These are phyloP conservation scores for Thereva nobilitata DNA, from an alignment of 2,888 invertebrate genomes.

Conservation along the genomic window DNA sequence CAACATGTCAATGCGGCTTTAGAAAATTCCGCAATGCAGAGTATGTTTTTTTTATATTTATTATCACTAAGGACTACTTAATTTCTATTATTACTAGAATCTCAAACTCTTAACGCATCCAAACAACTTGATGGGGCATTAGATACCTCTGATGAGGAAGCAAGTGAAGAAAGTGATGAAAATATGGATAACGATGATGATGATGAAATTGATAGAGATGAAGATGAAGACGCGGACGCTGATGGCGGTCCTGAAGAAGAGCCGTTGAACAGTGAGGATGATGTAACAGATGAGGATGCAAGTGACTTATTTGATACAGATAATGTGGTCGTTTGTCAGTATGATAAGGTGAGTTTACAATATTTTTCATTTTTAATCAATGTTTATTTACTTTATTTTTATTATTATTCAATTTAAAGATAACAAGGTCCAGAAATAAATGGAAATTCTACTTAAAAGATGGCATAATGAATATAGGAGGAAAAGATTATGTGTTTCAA, in stretches of 20 bases:
- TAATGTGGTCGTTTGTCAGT: slow-evolving; percentile 99
- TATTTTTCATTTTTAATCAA: slow-evolving; percentile 4
- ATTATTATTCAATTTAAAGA: slow-evolving; percentile 63
- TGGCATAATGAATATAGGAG: slow-evolving; percentile 98
- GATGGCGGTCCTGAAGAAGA: slow-evolving; percentile 79
- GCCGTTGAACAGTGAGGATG: slow-evolving; percentile 94
- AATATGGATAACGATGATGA: slow-evolving; percentile 75
- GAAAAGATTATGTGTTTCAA: slow-evolving; percentile 98
- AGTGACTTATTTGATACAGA: slow-evolving; percentile 97
- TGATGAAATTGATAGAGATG: slow-evolving; percentile 70
- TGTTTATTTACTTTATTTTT: slow-evolving; percentile 20
- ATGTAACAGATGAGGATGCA: slow-evolving; percentile 95
- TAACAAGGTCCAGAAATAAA: slow-evolving; percentile 95
- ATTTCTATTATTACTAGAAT: background rate
- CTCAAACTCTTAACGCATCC: slow-evolving; percentile 51
- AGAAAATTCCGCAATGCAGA: slow-evolving; percentile 61
- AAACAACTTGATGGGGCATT: slow-evolving; percentile 68
- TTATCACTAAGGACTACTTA: background rate
- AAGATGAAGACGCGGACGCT: slow-evolving; percentile 67
- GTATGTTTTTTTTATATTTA: slow-evolving; percentile 46
- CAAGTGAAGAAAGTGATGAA: slow-evolving; percentile 75
- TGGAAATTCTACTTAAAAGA: slow-evolving; percentile 99
- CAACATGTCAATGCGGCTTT: slow-evolving; percentile 85
- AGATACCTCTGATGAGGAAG: slow-evolving; percentile 76
- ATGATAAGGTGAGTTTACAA: slow-evolving; percentile 79